A percentile compares a stretch with the other conserved stretches of the same genome.
These are phyloP conservation scores for Pipistrellus pipistrellus DNA, from an alignment of 2,797 vertebrate species.

Conservation along the genomic window DNA sequence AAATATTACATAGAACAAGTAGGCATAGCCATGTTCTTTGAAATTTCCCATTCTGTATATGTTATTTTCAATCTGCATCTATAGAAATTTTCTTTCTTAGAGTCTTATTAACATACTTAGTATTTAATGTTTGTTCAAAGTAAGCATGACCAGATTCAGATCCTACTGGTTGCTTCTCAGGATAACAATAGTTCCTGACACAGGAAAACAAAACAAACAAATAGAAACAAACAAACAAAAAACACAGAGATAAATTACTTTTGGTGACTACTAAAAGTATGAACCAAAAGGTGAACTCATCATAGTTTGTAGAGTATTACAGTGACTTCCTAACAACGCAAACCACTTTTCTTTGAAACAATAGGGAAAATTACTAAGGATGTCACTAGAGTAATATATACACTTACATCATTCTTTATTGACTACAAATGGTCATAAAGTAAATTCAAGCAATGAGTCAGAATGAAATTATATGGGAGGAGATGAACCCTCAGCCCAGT, in stretches of 20 bases:
- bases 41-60: not conserved
- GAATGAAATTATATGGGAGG: not conserved
- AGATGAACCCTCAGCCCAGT: not conserved
- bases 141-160: not conserved
- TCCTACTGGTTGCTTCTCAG: not conserved
- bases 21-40: not conserved
- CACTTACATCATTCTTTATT: not conserved
- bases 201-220: not conserved
- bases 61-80: not conserved
- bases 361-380: conserved; percentile 10
- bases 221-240: not conserved
- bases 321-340: not conserved
- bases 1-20: not conserved
- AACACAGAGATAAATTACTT: not conserved
- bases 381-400: not conserved
- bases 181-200: not conserved
- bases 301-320: not conserved
- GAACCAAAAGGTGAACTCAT: not conserved
- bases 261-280: not conserved
- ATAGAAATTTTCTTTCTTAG: not conserved
- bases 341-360: conserved; percentile 6
- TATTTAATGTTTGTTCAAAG: not conserved
- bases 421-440: not conserved
- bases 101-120: not conserved
- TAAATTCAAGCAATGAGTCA: not conserved